Base-by-base conservation (phyloP, 2,888 invertebrate species). In the Cheilosia vernalis region DNA sequence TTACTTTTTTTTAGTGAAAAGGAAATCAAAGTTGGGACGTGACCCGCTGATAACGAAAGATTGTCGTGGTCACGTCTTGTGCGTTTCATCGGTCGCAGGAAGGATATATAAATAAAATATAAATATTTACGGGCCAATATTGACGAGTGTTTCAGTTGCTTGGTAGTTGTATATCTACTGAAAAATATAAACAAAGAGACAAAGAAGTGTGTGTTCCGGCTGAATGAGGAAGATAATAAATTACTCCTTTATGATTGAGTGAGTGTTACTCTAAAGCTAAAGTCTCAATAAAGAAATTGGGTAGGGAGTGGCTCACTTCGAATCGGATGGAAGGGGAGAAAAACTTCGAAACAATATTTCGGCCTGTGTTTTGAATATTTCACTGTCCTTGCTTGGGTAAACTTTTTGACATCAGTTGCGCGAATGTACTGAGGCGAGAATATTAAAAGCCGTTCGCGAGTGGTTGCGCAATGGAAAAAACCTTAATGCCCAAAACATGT, bases 11-110 rank as follows among this genome's bases (percentile, higher is more conserved):
- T 49, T 74, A 4, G 47, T 19, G 21, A 37, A 80, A 60, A 40
- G 44, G 58, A 81, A 74, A 81, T 81, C 80, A 74, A 56, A 81
- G 69, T 64, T 33, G 40, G 58, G 40, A 81, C 81, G 81, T 81
- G 76, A 81, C 58, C 33, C 44, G 64, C 58, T 76, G 76, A 69
- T 81, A 81, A 81, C 76, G 76, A 81, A 76, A 74, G 51, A 63
- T 70, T 74, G 21, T 56, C 49, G 56, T 64, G 61, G 17, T 58
- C 10, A 33, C 30, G 55, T 30, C 33, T n/a, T 17, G 55, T 17
- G 33, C 55, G 33, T 55, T 55, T 17, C 17, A 5, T 37, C 15
- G 19, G 51, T 13, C 51, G 58, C n/a, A 44, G 42, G 5, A 6
- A 24, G 19, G 21, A 30, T n/a, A n/a, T n/a, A 21, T 3, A n/a